Evolutionary conservation across 2,113 vertebrate genomes (phyloP), one percentile per base, ranked within the genome.

Genomic region (Ptychochromis oligacanthus): DNA sequence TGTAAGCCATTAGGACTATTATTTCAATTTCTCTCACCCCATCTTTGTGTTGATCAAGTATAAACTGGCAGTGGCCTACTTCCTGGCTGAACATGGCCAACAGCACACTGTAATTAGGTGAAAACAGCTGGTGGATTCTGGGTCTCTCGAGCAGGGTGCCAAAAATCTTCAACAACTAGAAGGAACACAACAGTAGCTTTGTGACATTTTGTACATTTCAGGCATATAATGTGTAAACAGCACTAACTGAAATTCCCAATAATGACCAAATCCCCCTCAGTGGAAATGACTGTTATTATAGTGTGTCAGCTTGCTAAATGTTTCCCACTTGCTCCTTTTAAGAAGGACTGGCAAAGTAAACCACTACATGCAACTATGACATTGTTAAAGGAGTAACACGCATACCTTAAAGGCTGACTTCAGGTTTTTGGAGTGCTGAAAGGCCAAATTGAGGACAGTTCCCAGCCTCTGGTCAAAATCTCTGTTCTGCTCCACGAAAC

Each of bases 391-490:
- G 22, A 56, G 18, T n/a, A 34, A 75, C 14, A 57, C 7, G 46
- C 60, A 88, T 93, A 96, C 95, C 95, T 95, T 96, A 90, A 95
- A 97, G 89, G 88, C 86, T 55, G 94, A 94, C 92, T 95, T 92
- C 43, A 96, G 89, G 88, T 93, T 94, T 89, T 94, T 95, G 61
- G 95, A 96, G 83, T 96, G 93, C 70, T 96, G 94, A 93, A 97
- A 97, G 74, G 94, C 91, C 88, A 95, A 83, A 92, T 97, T 96
- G 88, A 97, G 93, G 82, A 97, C 92, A 31, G 96, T 96, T 85
- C 93, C 95, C 77, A 97, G 91, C 24, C 95, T 95, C 82, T 95
- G 95, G 93, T 96, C 96, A 88, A 96, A 96, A 87, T 96, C 94
- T 91, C 87, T 95, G 87, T 95, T 95, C 89, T 96, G 94, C 80